These are phyloP conservation scores for Podabrus alpinus DNA, from an alignment of 2,888 invertebrate genomes.

Conservation along the genomic window DNA sequence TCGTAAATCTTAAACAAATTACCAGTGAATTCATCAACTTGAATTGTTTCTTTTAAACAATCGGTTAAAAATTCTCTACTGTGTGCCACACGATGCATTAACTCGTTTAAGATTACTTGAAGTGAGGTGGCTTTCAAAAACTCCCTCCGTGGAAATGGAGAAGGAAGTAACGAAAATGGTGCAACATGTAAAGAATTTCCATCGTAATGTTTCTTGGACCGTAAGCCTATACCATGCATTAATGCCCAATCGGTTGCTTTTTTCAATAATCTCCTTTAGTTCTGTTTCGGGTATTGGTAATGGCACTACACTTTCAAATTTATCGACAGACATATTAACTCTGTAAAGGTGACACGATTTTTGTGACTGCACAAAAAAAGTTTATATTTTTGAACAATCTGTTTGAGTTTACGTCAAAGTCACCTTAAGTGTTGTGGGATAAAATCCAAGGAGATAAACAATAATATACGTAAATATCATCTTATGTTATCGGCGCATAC, in stretches of 20 bases:
- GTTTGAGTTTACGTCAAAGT: too few relatives aligned
- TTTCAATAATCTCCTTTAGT: slow-evolving; percentile 67
- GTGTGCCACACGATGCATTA: slow-evolving; percentile 86
- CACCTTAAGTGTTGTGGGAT: too few relatives aligned
- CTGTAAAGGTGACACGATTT: too few relatives aligned
- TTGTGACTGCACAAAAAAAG: too few relatives aligned
- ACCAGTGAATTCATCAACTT: slow-evolving; percentile 86
- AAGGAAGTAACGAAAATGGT: slow-evolving; percentile 78
- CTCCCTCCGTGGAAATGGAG: slow-evolving; percentile 75
- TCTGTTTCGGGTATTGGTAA: slow-evolving; percentile 68
- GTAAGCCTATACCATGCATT: slow-evolving; percentile 83
- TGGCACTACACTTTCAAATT: slow-evolving; percentile 64
- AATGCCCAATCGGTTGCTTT: slow-evolving; percentile 84
- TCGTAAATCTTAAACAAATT: slow-evolving; percentile 84
- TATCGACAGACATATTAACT: neutral
- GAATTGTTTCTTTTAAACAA: slow-evolving; percentile 76
- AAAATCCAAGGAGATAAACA: too few relatives aligned
- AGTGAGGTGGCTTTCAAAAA: slow-evolving; percentile 75
- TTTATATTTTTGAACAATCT: too few relatives aligned
- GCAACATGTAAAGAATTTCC: slow-evolving; percentile 75
- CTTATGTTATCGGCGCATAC: too few relatives aligned
- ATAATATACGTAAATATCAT: too few relatives aligned
- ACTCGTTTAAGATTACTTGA: slow-evolving; percentile 76
- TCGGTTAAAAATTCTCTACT: slow-evolving; percentile 75
- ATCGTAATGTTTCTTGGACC: slow-evolving; percentile 69